phyloP scores from a whole-genome alignment of 2,888 invertebrate species.

The Deroplatys truncata region DNA sequence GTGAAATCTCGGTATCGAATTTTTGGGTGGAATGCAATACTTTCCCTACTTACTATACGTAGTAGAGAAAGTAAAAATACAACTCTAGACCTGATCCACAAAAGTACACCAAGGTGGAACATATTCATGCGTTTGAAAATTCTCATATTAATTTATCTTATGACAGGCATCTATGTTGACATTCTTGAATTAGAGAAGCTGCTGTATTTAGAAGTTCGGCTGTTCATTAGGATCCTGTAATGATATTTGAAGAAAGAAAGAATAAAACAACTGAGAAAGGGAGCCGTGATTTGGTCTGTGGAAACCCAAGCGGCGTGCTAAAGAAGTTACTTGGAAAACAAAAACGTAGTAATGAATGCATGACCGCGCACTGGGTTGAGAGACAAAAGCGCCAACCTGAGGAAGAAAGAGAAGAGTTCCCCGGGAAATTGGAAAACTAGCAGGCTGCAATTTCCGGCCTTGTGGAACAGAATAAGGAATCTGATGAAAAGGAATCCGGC shows the following conservation, averaged over 20 bases:
- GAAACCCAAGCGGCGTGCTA: not conserved
- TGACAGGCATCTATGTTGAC: no score
- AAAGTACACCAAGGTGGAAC: no score
- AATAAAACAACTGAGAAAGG: not conserved
- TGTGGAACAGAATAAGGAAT: conserved; percentile 6
- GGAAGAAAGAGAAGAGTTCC: not conserved
- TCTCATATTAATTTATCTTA: no score
- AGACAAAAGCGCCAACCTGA: conserved; percentile 5
- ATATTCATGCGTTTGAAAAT: no score
- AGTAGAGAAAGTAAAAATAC: no score
- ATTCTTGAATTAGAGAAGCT: not conserved
- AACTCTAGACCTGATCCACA: no score
- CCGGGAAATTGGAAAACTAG: conserved; percentile 17
- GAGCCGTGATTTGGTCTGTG: not conserved
- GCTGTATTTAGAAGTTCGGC: not conserved
- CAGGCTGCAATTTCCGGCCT: conserved; percentile 15
- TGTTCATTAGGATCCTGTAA: not conserved
- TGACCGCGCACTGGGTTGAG: conserved; percentile 1
- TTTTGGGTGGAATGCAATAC: no score
- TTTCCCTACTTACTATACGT: no score
- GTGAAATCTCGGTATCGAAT: no score
- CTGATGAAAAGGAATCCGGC: conserved; percentile 1
- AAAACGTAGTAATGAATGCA: conserved; percentile 18
- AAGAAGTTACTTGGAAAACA: not conserved
- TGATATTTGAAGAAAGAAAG: not conserved